A percentile compares a stretch with the other conserved stretches of the same genome.
Conservation (phyloP, 2,113 vertebrate species). For the Leucoraja erinaceus region DNA sequence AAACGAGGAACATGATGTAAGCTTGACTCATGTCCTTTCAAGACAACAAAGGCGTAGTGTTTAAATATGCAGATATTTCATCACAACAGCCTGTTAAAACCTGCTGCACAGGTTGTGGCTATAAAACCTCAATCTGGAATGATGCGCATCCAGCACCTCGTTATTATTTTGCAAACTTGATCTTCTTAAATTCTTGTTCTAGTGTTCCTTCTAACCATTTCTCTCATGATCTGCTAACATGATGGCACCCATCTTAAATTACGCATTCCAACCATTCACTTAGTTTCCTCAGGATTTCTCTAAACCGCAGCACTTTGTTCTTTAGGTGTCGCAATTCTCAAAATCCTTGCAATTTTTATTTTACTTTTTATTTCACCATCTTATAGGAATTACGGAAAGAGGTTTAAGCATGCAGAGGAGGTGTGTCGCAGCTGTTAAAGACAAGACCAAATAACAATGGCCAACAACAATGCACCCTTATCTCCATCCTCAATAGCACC, state of each 20-base stretch:
- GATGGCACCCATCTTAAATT: neutral
- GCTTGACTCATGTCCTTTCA: slow-evolving; percentile 23
- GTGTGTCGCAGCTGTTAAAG: neutral
- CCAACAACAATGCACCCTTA: neutral
- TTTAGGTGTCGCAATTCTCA: too few species aligned
- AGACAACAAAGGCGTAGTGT: slow-evolving; percentile 21
- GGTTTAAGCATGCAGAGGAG: neutral
- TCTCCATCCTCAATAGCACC: neutral
- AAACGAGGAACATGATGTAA: slow-evolving; percentile 43
- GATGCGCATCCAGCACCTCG: neutral
- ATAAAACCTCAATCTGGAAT: neutral
- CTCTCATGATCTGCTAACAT: neutral
- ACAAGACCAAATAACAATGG: neutral
- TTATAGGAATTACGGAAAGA: neutral
- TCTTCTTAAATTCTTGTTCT: neutral
- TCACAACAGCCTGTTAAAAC: slow-evolving; percentile 15
- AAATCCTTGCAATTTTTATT: neutral
- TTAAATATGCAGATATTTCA: neutral
- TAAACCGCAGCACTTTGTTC: neutral
- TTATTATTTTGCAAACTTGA: neutral
- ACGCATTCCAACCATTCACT: neutral
- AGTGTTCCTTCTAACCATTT: neutral
- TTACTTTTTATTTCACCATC: neutral
- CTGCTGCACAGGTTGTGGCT: neutral
- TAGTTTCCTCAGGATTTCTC: neutral